Percentiles rank a stretch among this genome's conserved stretches.
Evolutionary conservation across 2,797 vertebrate genomes (phyloP).

Genomic region (Protosalanx chinensis): DNA sequence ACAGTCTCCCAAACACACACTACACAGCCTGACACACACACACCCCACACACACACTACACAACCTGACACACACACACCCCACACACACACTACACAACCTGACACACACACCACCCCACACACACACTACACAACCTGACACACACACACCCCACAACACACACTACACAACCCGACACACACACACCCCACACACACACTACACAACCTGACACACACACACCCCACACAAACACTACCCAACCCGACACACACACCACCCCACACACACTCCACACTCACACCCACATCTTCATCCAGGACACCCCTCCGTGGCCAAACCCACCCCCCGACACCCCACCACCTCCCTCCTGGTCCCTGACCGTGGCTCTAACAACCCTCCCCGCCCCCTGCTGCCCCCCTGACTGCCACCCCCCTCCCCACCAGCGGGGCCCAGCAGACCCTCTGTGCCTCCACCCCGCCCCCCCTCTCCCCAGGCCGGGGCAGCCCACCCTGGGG

Average conservation of each 20-base stretch:
- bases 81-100: constrained; percentile 14
- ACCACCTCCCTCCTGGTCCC: not conserved
- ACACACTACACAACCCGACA: constrained; percentile 13
- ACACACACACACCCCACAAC: constrained; percentile 7
- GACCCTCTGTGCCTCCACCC: not conserved
- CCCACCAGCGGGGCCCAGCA: constrained; percentile 6
- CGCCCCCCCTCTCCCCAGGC: not conserved
- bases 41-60: not conserved
- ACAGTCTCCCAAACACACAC: not conserved
- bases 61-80: not conserved
- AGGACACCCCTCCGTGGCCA: not conserved
- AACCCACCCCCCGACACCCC: not conserved
- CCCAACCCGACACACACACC: not conserved
- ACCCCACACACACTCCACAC: not conserved
- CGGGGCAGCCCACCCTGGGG: not conserved
- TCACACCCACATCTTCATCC: constrained; percentile 12
- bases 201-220: not conserved
- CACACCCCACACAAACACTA: not conserved
- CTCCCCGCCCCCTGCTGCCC: not conserved
- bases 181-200: constrained; percentile 2
- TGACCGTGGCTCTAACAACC: not conserved
- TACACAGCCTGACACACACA: not conserved
- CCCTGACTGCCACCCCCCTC: not conserved
- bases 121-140: not conserved
- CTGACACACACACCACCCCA: not conserved